These are phyloP conservation scores for Poeciliopsis prolifica DNA, from an alignment of 2,113 vertebrate genomes.

Conservation along the genomic window DNA sequence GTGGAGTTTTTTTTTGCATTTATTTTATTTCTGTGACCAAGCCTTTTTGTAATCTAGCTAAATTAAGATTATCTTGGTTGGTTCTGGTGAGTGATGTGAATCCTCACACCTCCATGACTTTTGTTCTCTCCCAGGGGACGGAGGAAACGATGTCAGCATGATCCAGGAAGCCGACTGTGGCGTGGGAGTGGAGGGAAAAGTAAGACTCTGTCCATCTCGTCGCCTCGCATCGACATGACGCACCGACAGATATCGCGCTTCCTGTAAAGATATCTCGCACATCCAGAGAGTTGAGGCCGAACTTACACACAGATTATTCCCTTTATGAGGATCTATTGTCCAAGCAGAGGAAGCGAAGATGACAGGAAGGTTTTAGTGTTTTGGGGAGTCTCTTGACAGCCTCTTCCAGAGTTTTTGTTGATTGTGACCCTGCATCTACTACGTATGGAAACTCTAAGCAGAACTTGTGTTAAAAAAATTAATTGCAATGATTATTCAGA, in stretches of 20 bases:
- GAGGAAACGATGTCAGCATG: constrained; percentile 99
- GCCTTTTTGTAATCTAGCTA: constrained; percentile 16
- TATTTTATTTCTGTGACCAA: not conserved
- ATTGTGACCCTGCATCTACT: not conserved
- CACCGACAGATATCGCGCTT: constrained; percentile 52
- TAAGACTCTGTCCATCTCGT: constrained; percentile 78
- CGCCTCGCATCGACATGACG: constrained; percentile 24
- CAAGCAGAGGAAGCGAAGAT: constrained; percentile 45
- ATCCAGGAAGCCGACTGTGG: constrained; percentile 99
- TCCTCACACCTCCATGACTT: constrained; percentile 66
- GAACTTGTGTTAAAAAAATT: not conserved
- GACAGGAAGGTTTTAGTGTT: constrained; percentile 47
- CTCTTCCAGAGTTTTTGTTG: not conserved
- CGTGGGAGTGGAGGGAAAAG: constrained; percentile 98
- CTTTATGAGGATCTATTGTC: constrained; percentile 56
- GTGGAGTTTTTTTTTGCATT: not conserved
- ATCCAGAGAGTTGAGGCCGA: constrained; percentile 44
- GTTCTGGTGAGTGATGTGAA: constrained; percentile 51
- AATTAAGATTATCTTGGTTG: constrained; percentile 17
- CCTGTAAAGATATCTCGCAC: constrained; percentile 66
- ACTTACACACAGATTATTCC: constrained; percentile 60
- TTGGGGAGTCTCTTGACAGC: constrained; percentile 3
- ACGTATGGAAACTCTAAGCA: not conserved
- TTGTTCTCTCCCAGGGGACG: constrained; percentile 87
- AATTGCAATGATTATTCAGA: no score